phyloP scores from a whole-genome alignment of 1,140 invertebrate species.

The Atta colombica region DNA sequence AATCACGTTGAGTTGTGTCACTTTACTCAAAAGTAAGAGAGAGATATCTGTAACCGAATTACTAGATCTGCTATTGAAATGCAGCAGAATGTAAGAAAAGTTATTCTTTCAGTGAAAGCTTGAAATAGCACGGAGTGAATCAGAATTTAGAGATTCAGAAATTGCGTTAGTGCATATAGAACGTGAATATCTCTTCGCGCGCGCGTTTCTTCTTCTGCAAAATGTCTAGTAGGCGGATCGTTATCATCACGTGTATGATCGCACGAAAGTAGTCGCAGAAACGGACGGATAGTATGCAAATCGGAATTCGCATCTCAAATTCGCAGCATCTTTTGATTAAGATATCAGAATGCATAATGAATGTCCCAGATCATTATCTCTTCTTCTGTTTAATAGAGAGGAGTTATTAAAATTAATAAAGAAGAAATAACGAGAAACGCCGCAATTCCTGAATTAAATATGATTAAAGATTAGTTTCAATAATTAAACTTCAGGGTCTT shows the following conservation, averaged over 20 bases:
- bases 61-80: neutral
- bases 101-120: neutral
- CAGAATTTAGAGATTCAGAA: neutral
- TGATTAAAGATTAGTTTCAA: neutral
- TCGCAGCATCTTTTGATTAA: neutral
- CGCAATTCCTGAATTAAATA: neutral
- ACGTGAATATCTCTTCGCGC: neutral
- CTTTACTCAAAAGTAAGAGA: too few relatives aligned
- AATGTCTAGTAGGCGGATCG: slow-evolving; percentile 22
- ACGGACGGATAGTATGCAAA: neutral
- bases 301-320: neutral
- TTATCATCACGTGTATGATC: slow-evolving; percentile 21
- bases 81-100: neutral
- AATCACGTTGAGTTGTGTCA: too few relatives aligned
- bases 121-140: neutral
- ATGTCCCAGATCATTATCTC: neutral
- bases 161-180: neutral
- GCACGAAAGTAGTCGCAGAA: slow-evolving; percentile 37
- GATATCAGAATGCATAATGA: neutral
- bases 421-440: too few relatives aligned
- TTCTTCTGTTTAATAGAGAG: neutral
- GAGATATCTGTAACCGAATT: neutral
- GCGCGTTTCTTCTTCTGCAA: neutral
- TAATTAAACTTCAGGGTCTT: neutral
- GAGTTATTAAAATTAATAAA: neutral